Conservation (phyloP, 2,113 vertebrate genomes). For the Ictalurus furcatus region DNA sequence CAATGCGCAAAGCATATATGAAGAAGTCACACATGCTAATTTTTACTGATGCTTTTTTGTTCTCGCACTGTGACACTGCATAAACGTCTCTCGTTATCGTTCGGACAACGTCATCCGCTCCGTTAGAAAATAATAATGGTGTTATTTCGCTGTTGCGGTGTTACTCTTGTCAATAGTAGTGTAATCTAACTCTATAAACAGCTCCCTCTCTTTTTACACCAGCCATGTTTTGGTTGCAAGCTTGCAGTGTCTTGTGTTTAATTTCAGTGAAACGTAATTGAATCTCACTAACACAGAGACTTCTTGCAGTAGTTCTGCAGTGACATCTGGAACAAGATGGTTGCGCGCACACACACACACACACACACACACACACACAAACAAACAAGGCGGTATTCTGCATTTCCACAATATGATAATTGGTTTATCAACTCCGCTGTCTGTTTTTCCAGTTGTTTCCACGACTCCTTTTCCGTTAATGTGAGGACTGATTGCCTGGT, state of each 20-base stretch:
- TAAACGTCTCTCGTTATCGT: neutral
- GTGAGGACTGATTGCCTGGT: conserved; percentile 15
- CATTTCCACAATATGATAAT: neutral
- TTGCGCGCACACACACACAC: neutral
- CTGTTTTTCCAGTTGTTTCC: neutral
- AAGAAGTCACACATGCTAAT: neutral
- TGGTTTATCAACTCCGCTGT: neutral
- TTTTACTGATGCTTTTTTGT: neutral
- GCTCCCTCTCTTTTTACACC: neutral
- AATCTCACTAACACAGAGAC: neutral
- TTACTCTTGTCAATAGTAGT: neutral
- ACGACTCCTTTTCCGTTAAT: neutral
- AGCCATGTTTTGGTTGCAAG: neutral
- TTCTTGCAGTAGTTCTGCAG: neutral
- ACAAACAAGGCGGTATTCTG: neutral
- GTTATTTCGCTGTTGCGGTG: neutral
- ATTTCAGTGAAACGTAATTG: neutral
- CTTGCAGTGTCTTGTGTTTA: neutral
- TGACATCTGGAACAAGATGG: neutral
- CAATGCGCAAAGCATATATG: neutral
- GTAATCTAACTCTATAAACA: neutral
- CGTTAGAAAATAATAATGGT: neutral
- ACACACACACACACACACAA: neutral
- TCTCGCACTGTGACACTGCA: neutral
- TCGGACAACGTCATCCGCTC: neutral